Evolutionary conservation across 2,888 invertebrate species (phyloP), one percentile per base, ranked within the genome.

Genomic region (Ectemnius continuus): DNA sequence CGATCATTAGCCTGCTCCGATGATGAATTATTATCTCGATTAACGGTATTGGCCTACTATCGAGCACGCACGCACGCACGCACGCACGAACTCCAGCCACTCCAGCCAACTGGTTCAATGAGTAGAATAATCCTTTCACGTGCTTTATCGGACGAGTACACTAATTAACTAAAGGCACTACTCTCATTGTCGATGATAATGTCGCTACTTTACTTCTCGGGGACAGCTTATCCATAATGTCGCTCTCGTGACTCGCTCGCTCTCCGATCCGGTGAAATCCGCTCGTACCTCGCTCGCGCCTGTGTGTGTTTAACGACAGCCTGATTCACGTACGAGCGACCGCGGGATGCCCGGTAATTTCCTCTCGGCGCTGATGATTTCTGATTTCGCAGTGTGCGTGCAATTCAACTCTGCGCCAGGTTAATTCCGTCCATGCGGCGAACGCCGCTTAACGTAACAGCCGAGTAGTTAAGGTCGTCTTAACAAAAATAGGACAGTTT

Each of bases 41-140:
- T 70, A 70, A 59, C 65, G 46, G 67, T 56, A 26, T 59, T 20
- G 56, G 23, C 47, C 63, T 67, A 58, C 71, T 74, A 71, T 74
- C 72, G 6, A 14, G n/a, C 16, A 5, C 52, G 3, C 14, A n/a
- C n/a, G n/a, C n/a, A n/a, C n/a, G n/a, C n/a, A n/a, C n/a, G n/a
- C n/a, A n/a, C n/a, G n/a, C n/a, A n/a, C n/a, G 52, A 13, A 52
- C 16, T 13, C 16, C 52, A 47, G 52, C 4, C 2, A 14, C 5
- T 36, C 8, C 36, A 1, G 16, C 0, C 16, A 52, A 52, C 16
- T 52, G 52, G 52, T 52, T 52, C 52, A 52, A 11, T 14, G 16
- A 14, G 52, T 52, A 1, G 14, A 52, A 14, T 52, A 52, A 52
- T 52, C 16, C 14, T 52, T 11, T 52, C 52, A 52, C 52, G 16